Evolutionary conservation across 2,888 invertebrate species (phyloP).

Genomic region (Sesia apiformis): DNA sequence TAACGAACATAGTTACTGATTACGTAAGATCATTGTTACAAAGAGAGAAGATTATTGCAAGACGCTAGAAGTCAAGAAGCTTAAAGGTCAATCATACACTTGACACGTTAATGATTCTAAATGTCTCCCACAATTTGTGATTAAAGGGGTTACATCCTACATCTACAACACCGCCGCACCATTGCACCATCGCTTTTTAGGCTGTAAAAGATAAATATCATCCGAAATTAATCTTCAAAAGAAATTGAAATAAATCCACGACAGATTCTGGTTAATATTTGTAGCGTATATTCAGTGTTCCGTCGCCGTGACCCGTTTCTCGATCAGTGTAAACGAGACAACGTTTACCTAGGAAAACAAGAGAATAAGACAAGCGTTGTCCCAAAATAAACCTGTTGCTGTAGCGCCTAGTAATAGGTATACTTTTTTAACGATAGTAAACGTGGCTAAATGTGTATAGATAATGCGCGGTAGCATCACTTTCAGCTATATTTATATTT

Average conservation of each 20-base stretch:
- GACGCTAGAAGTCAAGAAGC: not conserved
- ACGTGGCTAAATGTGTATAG: not conserved
- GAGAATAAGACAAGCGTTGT: conserved; percentile 46
- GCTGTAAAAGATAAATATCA: too few species aligned
- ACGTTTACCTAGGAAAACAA: conserved; percentile 38
- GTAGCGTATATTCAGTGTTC: conserved; percentile 17
- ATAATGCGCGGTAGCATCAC: conserved; percentile 9
- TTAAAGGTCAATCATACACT: not conserved
- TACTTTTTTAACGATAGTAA: not conserved
- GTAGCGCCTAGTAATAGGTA: conserved; percentile 29
- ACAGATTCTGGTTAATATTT: conserved; percentile 13
- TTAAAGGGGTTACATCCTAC: not conserved
- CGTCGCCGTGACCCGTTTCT: conserved; percentile 3
- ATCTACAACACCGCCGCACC: too few species aligned
- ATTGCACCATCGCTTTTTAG: too few species aligned
- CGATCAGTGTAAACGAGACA: conserved; percentile 5
- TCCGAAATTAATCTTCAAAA: conserved; percentile 4
- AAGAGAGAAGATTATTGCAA: not conserved
- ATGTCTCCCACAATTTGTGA: not conserved
- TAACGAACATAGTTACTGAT: not conserved
- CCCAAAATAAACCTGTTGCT: conserved; percentile 50
- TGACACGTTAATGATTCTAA: not conserved
- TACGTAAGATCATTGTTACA: not conserved
- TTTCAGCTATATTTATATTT: not conserved
- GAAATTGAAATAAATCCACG: conserved; percentile 13